Base-by-base conservation (phyloP, 2,113 vertebrate species). In the Perognathus longimembris region DNA sequence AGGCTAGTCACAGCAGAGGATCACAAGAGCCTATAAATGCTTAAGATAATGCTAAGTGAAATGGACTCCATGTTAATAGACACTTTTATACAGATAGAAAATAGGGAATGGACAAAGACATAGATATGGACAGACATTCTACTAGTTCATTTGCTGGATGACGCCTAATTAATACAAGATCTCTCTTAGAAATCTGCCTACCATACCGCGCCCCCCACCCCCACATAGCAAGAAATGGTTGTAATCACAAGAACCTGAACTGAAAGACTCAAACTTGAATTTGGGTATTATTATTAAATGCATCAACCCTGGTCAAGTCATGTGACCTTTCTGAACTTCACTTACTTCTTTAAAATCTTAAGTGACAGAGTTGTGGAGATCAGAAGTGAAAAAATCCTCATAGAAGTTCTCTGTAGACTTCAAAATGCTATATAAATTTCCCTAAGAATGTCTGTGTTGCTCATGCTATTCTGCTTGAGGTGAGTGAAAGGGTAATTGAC, bases 351-450 rank as follows among this genome's bases (percentile, higher is more conserved):
- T 20, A 54, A 7, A 86, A 78, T 67, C 0, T 0, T 26, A 26
- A 57, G 7, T 63, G n/a, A 4, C 2, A 84, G 36, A 71, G 17
- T 38, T 71, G 42, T 89, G 32, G 63, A 34, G 12, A 63, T 75
- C 40, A 82, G 38, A 85, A 59, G 32, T 78, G n/a, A 82, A 84
- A 11, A 95, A 89, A 59, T 24, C 84, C 42, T 50, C 20, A 75
- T 1, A 28, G 24, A 85, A 59, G 0, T 71, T 24, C 78, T 7
- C 22, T 22, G 0, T 73, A 67, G 26, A 67, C 38, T 81, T 77
- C 61, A 85, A 57, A 54, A 40, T 26, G 26, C 30, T 88, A 32
- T 32, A 59, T 12, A 73, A 6, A 73, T 73, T 80, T 82, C 74
- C 32, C 28, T 70, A 21, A 73, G 82, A 79, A 70, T 40, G 6